Conservation (phyloP, 1,140 invertebrate species). For the Cotesia chilonis region DNA sequence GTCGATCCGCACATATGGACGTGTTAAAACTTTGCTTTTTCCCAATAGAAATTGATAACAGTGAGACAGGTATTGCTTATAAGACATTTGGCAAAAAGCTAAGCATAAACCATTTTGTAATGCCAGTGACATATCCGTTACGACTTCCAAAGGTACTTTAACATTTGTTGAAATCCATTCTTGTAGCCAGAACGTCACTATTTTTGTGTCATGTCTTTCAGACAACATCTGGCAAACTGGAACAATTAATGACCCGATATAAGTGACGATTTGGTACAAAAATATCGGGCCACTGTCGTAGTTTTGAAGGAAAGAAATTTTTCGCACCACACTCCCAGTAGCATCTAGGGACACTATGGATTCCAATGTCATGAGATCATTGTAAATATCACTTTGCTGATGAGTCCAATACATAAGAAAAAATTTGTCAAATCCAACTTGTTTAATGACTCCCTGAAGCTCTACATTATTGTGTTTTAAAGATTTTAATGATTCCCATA, state of each 20-base stretch:
- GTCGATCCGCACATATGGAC: neutral
- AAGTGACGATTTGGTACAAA: constrained; percentile 7
- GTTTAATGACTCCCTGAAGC: neutral
- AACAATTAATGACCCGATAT: neutral
- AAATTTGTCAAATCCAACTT: constrained; percentile 2
- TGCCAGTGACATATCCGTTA: neutral
- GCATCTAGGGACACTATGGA: neutral
- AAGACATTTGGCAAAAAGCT: neutral
- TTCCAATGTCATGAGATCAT: neutral
- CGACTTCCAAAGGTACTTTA: neutral
- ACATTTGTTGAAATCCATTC: neutral
- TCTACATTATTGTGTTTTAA: neutral
- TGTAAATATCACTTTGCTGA: neutral
- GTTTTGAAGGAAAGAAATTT: neutral
- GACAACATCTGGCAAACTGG: neutral
- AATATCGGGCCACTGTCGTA: neutral
- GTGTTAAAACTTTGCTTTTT: neutral
- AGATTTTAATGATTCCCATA: neutral
- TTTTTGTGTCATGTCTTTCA: neutral
- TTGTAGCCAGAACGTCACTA: neutral
- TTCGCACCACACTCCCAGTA: neutral
- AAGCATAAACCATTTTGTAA: neutral
- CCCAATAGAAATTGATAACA: neutral
- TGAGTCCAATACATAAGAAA: neutral
- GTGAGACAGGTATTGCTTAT: neutral